Conservation (phyloP, 2,113 vertebrate genomes). For the Pelmatolapia mariae region DNA sequence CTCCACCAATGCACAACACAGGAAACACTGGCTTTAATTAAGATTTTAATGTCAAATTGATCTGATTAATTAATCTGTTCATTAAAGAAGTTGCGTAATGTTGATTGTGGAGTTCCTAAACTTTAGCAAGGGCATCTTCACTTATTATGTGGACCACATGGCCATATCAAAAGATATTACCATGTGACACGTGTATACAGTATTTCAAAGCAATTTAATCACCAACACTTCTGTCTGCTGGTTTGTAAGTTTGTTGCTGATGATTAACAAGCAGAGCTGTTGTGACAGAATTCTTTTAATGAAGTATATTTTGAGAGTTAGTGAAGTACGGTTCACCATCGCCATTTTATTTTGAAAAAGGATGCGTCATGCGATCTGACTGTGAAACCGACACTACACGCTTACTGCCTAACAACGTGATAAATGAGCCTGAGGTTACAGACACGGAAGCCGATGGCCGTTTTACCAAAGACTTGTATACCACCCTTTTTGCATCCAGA, state of each 20-base stretch:
- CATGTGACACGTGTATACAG: neutral
- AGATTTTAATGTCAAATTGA: neutral
- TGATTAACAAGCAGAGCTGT: neutral
- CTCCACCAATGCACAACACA: neutral
- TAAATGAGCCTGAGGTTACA: neutral
- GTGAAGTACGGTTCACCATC: accelerated
- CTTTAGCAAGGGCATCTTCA: neutral
- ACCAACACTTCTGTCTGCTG: neutral
- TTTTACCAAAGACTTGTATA: neutral
- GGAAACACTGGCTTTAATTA: neutral
- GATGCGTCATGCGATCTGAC: neutral
- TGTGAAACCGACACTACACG: neutral
- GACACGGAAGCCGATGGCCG: neutral
- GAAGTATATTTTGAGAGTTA: neutral
- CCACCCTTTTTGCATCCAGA: neutral
- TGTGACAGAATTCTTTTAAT: neutral
- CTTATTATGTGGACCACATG: neutral
- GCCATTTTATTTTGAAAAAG: neutral
- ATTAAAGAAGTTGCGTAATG: neutral
- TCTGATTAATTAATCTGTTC: neutral
- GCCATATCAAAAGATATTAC: neutral
- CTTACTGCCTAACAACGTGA: neutral
- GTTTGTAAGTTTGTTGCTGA: neutral
- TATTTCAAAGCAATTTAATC: neutral
- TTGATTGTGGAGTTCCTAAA: neutral